These are phyloP conservation scores for fruit fly (Drosophila melanogaster) DNA, from an alignment of 1,140 invertebrate genomes.

Conservation along the genomic window Release_6_plus_ISO1_MT NT_033777.3:8464001-8464500, in stretches of 20 bases:
- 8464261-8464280: conserved; percentile 56
- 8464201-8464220: conserved; percentile 35
- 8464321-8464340: conserved; percentile 40
- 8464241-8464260: conserved; percentile 50
- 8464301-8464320: conserved; percentile 61
- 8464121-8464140: conserved; percentile 78
- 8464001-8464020: conserved; percentile 4
- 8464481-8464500: too few species aligned
- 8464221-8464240: conserved; percentile 62
- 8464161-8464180: conserved; percentile 48
- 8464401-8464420: conserved; percentile 3
- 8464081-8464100: conserved; percentile 70
- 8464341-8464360: conserved; percentile 30
- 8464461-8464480: too few species aligned
- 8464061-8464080: conserved; percentile 52
- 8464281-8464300: conserved; percentile 70
- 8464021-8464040: conserved; percentile 28
- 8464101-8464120: conserved; percentile 70
- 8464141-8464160: conserved; percentile 48
- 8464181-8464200: conserved; percentile 21
- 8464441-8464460: background rate
- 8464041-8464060: conserved; percentile 12
- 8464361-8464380: conserved; percentile 5
- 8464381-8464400: conserved; percentile 11
- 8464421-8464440: background rate